Base-by-base conservation (phyloP, 2,797 vertebrate genomes). In the Microchirus variegatus region DNA sequence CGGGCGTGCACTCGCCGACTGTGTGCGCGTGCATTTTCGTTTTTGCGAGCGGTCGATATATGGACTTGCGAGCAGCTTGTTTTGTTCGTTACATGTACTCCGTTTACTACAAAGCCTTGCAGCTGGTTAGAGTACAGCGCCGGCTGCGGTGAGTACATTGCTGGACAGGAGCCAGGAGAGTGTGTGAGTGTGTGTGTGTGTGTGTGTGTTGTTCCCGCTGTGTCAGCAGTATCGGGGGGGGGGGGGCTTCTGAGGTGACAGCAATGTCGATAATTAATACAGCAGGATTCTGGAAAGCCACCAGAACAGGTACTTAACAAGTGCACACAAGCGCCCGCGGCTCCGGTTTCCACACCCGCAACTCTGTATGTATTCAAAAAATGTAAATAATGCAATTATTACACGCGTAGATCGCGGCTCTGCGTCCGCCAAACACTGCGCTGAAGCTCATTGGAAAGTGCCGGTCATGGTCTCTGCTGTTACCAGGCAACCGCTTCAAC, bases 181-280 rank as follows among this genome's bases (percentile, higher is more conserved):
- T 8, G 38, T 26, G 40, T 2, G 22, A n/a, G 45, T 54, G 53
- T 58, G 60, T 69, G 59, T 47, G 51, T 57, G 53, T 59, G 63
- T 67, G 56, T 44, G 46, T 55, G 31, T 31, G 31, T 31, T 64
- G 68, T 46, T 50, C 58, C 53, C 80, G 76, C 70, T 75, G 69
- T 67, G 64, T 87, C 85, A 81, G 78, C 82, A 66, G 59, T 82
- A 80, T 81, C 15, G 63, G 75, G n/a, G n/a, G n/a, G n/a, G n/a
- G n/a, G n/a, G n/a, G n/a, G 70, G 69, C 59, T 78, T 82, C 61
- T 72, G 58, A 82, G 80, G 89, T 83, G 85, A 89, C 82, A 70
- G 83, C 61, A 86, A 82, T 19, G 80, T 91, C 86, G 82, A 91
- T 91, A 90, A 90, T 90, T 89, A 89, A 91, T 90, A 89, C 89